Percentiles rank a stretch among this genome's conserved stretches.
phyloP scores from a whole-genome alignment of 1,140 invertebrate species.

The Sarcophaga peregrina region DNA sequence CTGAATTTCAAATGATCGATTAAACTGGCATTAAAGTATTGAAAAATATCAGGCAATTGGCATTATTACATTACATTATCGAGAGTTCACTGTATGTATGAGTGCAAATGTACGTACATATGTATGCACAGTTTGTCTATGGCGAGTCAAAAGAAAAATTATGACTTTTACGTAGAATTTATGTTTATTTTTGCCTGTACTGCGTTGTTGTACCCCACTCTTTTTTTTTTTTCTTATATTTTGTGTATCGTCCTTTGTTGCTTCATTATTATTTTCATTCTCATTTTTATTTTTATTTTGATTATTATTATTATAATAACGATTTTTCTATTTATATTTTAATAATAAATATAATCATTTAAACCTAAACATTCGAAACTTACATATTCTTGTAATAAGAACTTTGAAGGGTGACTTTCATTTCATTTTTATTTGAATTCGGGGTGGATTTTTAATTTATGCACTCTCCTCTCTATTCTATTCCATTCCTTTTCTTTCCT shows the following conservation, averaged over 20 bases:
- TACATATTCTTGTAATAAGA: neutral
- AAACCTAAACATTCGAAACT: neutral
- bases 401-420: neutral
- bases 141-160: neutral
- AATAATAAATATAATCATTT: constrained; percentile 28
- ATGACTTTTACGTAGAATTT: neutral
- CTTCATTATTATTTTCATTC: neutral
- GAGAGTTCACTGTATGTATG: too few species aligned
- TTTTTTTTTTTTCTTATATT: neutral
- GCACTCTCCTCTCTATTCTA: neutral
- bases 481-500: too few species aligned
- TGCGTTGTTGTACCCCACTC: too few species aligned
- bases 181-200: neutral
- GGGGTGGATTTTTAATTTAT: constrained; percentile 23
- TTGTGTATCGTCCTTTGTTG: neutral
- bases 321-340: constrained; percentile 21
- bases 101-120: too few species aligned
- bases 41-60: too few species aligned
- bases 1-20: too few species aligned
- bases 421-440: neutral
- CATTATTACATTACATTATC: too few species aligned
- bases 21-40: too few species aligned
- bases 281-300: neutral
- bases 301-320: constrained; percentile 5
- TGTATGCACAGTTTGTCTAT: too few species aligned